Percentiles rank a stretch among this genome's conserved stretches.
Evolutionary conservation across 2,888 invertebrate species (phyloP).

Genomic region (Orgyia antiqua): DNA sequence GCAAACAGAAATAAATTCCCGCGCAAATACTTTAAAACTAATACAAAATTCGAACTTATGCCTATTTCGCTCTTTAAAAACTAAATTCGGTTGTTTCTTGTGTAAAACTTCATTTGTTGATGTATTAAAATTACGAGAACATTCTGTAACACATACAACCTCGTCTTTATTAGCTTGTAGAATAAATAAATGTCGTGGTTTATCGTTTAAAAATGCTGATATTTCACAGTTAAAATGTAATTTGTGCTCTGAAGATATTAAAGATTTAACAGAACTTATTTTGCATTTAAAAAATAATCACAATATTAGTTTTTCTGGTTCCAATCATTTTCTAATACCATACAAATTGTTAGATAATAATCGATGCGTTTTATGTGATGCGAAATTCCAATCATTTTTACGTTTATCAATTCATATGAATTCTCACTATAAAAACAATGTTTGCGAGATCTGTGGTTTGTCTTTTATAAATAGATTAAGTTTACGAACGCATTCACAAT

Average conservation of each 20-base stretch:
- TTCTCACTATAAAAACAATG: constrained; percentile 36
- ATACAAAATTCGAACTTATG: constrained; percentile 47
- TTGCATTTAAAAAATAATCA: constrained; percentile 36
- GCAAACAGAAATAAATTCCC: constrained; percentile 5
- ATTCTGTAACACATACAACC: constrained; percentile 29
- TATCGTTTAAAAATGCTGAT: constrained; percentile 40
- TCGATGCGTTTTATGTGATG: constrained; percentile 33
- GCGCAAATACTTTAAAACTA: constrained; percentile 43
- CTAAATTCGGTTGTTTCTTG: constrained; percentile 40
- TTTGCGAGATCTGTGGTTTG: constrained; percentile 42
- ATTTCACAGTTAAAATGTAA: constrained; percentile 42
- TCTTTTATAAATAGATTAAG: constrained; percentile 39
- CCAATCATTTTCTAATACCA: constrained; percentile 37
- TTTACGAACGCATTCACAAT: constrained; percentile 33
- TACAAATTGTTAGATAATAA: constrained; percentile 30
- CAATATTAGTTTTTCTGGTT: constrained; percentile 23
- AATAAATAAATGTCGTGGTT: constrained; percentile 29
- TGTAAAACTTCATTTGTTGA: constrained; percentile 36
- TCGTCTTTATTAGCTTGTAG: constrained; percentile 20
- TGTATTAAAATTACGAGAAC: constrained; percentile 33
- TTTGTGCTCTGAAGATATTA: constrained; percentile 27
- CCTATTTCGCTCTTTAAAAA: constrained; percentile 39
- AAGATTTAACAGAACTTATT: constrained; percentile 26
- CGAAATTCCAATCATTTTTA: constrained; percentile 33
- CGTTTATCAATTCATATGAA: constrained; percentile 44